phyloP scores from a whole-genome alignment of 2,113 vertebrate species.

The Naja naja region DNA sequence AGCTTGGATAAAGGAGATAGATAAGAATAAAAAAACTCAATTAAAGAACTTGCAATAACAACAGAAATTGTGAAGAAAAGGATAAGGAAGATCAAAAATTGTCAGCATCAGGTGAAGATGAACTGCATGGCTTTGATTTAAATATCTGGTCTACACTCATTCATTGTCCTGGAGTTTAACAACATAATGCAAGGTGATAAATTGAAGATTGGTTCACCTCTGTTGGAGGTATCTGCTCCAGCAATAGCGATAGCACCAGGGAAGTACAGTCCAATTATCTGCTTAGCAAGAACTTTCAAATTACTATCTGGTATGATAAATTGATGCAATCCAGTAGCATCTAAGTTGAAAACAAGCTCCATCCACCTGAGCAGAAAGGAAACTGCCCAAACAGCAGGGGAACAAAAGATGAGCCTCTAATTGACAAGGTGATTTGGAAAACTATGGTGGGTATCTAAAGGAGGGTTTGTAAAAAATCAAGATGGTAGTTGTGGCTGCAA shows the following conservation, averaged over 20 bases:
- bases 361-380: neutral
- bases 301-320: neutral
- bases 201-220: neutral
- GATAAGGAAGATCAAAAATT: neutral
- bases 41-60: neutral
- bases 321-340: no score
- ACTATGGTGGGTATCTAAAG: neutral
- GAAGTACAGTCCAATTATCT: neutral
- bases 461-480: neutral
- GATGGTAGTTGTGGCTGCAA: neutral
- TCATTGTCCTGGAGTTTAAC: neutral
- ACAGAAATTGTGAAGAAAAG: neutral
- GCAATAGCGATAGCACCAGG: neutral
- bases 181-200: neutral
- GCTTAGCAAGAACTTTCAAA: neutral
- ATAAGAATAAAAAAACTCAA: neutral
- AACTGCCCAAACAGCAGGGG: neutral
- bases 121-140: neutral
- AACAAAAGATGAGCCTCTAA: neutral
- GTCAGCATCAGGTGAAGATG: neutral
- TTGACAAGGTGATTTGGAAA: neutral
- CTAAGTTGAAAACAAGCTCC: no score
- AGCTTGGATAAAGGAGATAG: neutral
- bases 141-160: neutral
- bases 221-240: neutral